Base-by-base conservation (phyloP, 2,113 vertebrate genomes). In the Leptobrachium leishanense region DNA sequence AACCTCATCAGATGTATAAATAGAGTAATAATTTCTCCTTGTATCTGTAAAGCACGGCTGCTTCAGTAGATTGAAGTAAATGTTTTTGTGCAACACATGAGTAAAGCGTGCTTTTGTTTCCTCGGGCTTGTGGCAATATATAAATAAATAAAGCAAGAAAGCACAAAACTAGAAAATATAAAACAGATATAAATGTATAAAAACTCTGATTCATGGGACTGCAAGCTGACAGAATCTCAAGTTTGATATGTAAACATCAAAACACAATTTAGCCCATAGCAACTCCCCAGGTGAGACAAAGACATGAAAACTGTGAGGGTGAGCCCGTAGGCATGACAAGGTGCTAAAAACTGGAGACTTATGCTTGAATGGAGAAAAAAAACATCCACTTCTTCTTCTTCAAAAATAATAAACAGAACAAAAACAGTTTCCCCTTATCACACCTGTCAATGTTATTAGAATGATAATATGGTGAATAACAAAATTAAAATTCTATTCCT, bases 171-270 rank as follows among this genome's bases (percentile, higher is more conserved):
- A 31, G 20, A 31, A 31, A 31, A 31, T 31, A 50, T 5, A 4
- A 50, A 50, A 50, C 46, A 50, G 8, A 50, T 8, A 13, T 55
- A 12, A 46, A 41, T 72, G 39, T 43, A 54, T 72, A 72, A 72
- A 79, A 72, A 65, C 57, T 44, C 20, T 39, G 53, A 43, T 57
- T 63, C 72, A 74, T 11, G 72, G 64, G 74, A 81, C 42, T 74
- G 71, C 57, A 81, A 81, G 67, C 65, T 80, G 63, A 68, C 71
- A 68, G 63, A 74, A 31, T 53, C 55, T 68, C 53, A 62, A 74
- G 53, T 73, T 59, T 80, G 70, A 74, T 80, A 74, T 67, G 64
- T 74, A 68, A 74, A 81, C 54, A 81, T 50, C 67, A 74, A 81
- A 81, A 74, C 42, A 74, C 64, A 81, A 53, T 68, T 74, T 81